Conservation (phyloP, 2,797 vertebrate genomes). For the Pseudomugil gertrudae region DNA sequence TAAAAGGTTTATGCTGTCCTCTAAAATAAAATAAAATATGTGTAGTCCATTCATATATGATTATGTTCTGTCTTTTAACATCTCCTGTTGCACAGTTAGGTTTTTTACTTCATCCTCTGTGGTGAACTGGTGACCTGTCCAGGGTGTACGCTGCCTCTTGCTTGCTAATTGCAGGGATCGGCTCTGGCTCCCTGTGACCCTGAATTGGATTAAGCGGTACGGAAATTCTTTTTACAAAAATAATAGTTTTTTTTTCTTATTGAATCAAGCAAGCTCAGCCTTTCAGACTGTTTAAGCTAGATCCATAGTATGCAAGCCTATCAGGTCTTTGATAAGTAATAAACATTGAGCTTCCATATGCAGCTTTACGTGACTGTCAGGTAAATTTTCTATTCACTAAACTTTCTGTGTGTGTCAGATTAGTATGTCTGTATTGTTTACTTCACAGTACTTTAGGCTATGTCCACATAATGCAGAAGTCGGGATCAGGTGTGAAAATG, state of each 20-base stretch:
- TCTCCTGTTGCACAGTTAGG: neutral
- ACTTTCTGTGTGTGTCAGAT: neutral
- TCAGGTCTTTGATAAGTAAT: neutral
- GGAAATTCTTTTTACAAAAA: no score
- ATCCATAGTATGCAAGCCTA: neutral
- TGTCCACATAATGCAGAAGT: no score
- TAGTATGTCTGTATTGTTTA: conserved; percentile 15
- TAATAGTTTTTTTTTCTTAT: no score
- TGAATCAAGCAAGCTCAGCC: neutral
- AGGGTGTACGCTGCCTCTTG: no score
- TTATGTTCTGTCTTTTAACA: neutral
- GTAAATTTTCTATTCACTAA: conserved; percentile 13
- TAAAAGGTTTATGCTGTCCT: neutral
- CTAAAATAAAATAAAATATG: neutral
- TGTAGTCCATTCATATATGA: neutral
- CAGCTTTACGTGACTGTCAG: neutral
- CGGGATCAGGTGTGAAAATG: no score
- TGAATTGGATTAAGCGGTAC: no score
- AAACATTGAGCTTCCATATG: neutral
- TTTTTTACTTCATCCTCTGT: neutral
- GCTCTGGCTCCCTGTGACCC: no score
- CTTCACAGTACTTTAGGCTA: neutral
- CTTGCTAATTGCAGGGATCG: no score
- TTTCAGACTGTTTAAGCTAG: neutral
- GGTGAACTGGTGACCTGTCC: no score